Conservation (phyloP, 1,140 invertebrate genomes). For the Drosophila kohkoa region DNA sequence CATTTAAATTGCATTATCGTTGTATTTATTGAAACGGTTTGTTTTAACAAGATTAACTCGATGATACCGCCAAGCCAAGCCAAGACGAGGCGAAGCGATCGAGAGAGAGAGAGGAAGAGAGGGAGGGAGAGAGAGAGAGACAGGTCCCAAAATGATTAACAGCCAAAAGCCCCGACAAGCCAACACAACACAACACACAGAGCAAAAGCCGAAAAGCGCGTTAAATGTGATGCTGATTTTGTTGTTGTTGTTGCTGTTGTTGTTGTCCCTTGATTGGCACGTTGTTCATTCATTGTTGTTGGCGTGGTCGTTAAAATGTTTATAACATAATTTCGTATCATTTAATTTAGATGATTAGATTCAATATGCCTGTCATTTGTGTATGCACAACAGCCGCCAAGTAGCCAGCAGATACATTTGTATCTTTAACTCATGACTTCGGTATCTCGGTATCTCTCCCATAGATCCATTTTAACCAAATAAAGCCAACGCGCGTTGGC, state of each 20-base stretch:
- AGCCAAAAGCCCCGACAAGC: slow-evolving; percentile 64
- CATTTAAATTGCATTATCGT: slow-evolving; percentile 83
- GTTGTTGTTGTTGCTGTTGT: slow-evolving; percentile 39
- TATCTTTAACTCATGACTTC: slow-evolving; percentile 41
- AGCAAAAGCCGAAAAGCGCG: slow-evolving; percentile 51
- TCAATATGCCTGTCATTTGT: slow-evolving; percentile 60
- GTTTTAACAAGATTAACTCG: slow-evolving; percentile 82
- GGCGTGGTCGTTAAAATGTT: slow-evolving; percentile 64
- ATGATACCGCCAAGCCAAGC: slow-evolving; percentile 57
- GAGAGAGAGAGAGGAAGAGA: not conserved
- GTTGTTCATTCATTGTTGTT: slow-evolving; percentile 38
- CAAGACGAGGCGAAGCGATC: not conserved
- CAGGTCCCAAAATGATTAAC: slow-evolving; percentile 79
- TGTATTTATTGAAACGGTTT: slow-evolving; percentile 83
- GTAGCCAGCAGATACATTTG: slow-evolving; percentile 61
- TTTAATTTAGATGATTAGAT: slow-evolving; percentile 80
- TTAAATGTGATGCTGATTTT: slow-evolving; percentile 53
- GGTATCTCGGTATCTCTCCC: slow-evolving; percentile 39
- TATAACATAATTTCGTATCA: slow-evolving; percentile 82
- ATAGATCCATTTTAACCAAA: slow-evolving; percentile 40
- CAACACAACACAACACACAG: slow-evolving; percentile 20
- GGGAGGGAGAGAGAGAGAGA: not conserved
- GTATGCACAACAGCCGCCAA: slow-evolving; percentile 46
- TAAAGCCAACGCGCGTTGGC: slow-evolving; percentile 9
- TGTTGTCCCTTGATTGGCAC: slow-evolving; percentile 58